phyloP scores from a whole-genome alignment of 2,797 vertebrate genomes.

The Hippoglossus hippoglossus region DNA sequence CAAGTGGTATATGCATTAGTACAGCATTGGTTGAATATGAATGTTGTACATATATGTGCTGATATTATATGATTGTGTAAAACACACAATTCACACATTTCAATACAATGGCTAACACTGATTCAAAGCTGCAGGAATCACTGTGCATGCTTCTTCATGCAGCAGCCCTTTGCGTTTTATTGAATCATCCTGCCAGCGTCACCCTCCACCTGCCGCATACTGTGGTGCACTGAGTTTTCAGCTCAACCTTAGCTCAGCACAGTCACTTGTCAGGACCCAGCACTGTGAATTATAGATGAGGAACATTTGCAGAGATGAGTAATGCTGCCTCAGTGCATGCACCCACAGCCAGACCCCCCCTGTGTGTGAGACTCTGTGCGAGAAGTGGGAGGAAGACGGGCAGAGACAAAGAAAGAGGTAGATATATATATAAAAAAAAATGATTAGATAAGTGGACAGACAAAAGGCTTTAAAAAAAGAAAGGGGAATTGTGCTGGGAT shows the following conservation, averaged over 20 bases:
- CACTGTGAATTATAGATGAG: slow-evolving; percentile 83
- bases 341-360: slow-evolving; percentile 28
- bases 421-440: slow-evolving; percentile 4
- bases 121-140: too few species aligned
- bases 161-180: slow-evolving; percentile 9
- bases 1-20: too few species aligned
- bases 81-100: not conserved
- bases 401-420: slow-evolving; percentile 8
- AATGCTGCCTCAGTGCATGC: slow-evolving; percentile 64
- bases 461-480: not conserved
- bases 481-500: slow-evolving; percentile 3
- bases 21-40: too few species aligned
- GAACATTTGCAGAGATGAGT: slow-evolving; percentile 72
- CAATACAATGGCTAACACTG: too few species aligned
- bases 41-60: too few species aligned
- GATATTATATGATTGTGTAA: not conserved
- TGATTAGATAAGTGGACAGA: slow-evolving; percentile 29
- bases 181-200: slow-evolving; percentile 32
- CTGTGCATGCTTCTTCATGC: too few species aligned
- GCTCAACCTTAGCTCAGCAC: slow-evolving; percentile 67
- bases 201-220: slow-evolving; percentile 54
- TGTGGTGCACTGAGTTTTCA: slow-evolving; percentile 56
- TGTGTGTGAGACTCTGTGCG: slow-evolving; percentile 35
- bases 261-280: slow-evolving; percentile 67
- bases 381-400: not conserved